Percentiles rank a stretch among this genome's conserved stretches.
Conservation (phyloP, 2,797 vertebrate genomes). For the Danio aesculapii region DNA sequence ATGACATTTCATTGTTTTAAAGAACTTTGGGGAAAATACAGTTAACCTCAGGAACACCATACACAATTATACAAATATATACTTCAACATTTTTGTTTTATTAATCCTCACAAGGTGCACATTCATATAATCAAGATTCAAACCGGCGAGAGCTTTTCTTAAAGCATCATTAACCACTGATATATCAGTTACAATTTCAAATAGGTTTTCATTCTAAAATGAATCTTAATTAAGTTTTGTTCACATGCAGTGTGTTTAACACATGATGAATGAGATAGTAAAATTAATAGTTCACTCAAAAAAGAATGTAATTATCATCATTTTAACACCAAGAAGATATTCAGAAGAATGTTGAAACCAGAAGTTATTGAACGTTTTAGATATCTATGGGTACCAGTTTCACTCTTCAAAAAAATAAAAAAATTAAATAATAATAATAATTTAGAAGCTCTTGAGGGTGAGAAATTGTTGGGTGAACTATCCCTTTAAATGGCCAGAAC, state of each 20-base stretch:
- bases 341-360: too few species aligned
- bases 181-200: conserved; percentile 5
- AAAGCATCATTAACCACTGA: conserved; percentile 12
- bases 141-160: neutral
- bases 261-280: neutral
- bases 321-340: too few species aligned
- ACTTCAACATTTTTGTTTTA: neutral
- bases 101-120: neutral
- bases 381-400: too few species aligned
- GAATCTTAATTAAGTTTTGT: neutral
- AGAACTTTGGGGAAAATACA: neutral
- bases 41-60: neutral
- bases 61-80: neutral
- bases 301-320: too few species aligned
- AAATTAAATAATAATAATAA: too few species aligned
- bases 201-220: neutral
- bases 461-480: too few species aligned
- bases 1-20: neutral
- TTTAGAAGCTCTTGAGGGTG: too few species aligned
- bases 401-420: too few species aligned
- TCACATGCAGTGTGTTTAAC: neutral
- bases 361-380: too few species aligned
- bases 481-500: neutral
- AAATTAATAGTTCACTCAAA: too few species aligned
- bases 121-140: neutral